Base-by-base conservation (phyloP, 2,113 vertebrate genomes). In the Myotis lucifugus region DNA sequence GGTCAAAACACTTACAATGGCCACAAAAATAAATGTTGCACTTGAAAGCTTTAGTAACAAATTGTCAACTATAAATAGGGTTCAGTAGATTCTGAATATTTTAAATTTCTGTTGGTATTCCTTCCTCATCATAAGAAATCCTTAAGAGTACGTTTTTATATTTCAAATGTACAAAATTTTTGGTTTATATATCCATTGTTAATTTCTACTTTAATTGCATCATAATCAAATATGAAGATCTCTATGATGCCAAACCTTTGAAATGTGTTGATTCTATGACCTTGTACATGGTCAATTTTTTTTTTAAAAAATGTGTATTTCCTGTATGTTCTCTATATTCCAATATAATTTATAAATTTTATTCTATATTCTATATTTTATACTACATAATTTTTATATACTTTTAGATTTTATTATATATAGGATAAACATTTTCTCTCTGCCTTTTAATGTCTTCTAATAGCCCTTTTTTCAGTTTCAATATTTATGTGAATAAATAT, bases 131-230 rank as follows among this genome's bases (percentile, higher is more conserved):
- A 61, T 11, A 79, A 56, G 6, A 72, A 83, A 52, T 77, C 52
- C 5, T 88, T 78, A 25, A 72, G 88, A 86, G 9, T 59, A 5
- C 19, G 21, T 48, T 85, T 81, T 76, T 46, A 52, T 77, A 17
- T 29, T 84, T 88, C 13, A n/a, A 87, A 78, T 66, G 54, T 25
- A 29, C 29, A 8, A 46, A 9, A 56, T 32, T 56, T 86, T n/a
- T 54, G 1, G 10, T 64, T 90, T 86, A 52, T 19, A 40, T 73
- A 56, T 54, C 27, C 13, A 66, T 52, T 25, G 19, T 40, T 56
- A 4, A 59, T 82, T 85, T 92, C 12, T 85, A 90, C 27, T 85
- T 96, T 61, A 94, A 79, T 59, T 42, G 4, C 8, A 76, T 52
- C 23, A 52, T 40, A 17, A 25, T 73, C 25, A 83, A 48, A 95